These are phyloP conservation scores for Fragum sueziense DNA, from an alignment of 2,888 invertebrate genomes.

Conservation along the genomic window DNA sequence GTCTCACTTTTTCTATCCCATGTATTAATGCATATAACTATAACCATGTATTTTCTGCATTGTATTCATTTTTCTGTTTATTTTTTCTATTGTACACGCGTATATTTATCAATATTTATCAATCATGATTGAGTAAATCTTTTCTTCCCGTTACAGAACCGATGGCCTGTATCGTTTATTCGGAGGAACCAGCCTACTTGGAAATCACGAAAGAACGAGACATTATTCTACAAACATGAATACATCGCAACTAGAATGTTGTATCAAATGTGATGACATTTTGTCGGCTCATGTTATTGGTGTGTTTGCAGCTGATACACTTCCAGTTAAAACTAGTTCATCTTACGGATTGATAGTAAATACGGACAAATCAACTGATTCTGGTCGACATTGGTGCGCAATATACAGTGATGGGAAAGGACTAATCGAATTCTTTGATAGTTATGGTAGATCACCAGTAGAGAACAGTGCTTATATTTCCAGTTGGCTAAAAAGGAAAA, in stretches of 20 bases:
- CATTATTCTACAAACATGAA: conserved; percentile 13
- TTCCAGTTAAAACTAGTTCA: not conserved
- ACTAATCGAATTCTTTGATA: conserved; percentile 30
- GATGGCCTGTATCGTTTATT: conserved; percentile 32
- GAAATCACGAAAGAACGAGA: conserved; percentile 32
- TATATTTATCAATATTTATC: not conserved
- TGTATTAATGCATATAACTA: too few relatives aligned
- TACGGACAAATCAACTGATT: conserved; percentile 15
- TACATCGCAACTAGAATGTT: conserved; percentile 23
- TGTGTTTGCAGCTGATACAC: conserved; percentile 24
- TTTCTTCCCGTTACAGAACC: conserved; percentile 38
- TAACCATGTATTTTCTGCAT: not conserved
- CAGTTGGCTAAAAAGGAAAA: conserved; percentile 1
- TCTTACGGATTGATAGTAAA: conserved; percentile 36
- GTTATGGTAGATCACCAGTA: conserved; percentile 12
- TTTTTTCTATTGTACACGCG: too few relatives aligned
- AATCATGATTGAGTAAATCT: not conserved
- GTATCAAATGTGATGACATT: conserved; percentile 18
- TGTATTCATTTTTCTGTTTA: not conserved
- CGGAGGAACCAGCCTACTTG: conserved; percentile 18
- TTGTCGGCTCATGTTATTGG: conserved; percentile 10
- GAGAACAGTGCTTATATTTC: conserved; percentile 22
- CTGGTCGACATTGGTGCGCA: conserved; percentile 30
- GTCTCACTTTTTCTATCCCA: not conserved
- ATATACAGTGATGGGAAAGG: conserved; percentile 8